Conservation (phyloP, 2,797 vertebrate genomes). For the Myotis daubentonii region DNA sequence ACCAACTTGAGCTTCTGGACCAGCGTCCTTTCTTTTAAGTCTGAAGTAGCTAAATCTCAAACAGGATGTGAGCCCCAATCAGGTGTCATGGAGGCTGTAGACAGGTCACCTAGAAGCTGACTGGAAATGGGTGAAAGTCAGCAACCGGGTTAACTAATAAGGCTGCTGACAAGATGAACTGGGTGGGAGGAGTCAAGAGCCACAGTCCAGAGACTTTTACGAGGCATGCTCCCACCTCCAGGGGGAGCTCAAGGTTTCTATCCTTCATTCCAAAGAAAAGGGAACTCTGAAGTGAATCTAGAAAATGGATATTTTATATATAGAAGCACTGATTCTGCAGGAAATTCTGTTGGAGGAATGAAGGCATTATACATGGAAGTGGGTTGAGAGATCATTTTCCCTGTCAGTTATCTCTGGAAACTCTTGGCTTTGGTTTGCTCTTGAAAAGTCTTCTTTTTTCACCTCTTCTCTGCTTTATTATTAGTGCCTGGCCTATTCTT, state of each 20-base stretch:
- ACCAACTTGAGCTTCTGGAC: background rate
- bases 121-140: background rate
- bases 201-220: background rate
- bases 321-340: background rate
- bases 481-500: background rate
- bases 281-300: background rate
- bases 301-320: conserved; percentile 33
- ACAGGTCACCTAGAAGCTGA: background rate
- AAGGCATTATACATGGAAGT: background rate
- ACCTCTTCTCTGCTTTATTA: background rate
- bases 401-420: background rate
- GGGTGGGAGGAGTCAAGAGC: background rate
- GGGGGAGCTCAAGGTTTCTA: conserved; percentile 68
- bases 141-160: background rate
- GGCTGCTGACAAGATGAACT: background rate
- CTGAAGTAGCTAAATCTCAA: background rate
- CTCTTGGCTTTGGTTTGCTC: conserved; percentile 11
- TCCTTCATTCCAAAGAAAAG: background rate
- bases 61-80: background rate
- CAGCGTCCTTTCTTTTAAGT: background rate
- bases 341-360: background rate
- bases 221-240: conserved; percentile 50
- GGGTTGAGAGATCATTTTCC: background rate
- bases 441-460: background rate
- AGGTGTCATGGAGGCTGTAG: background rate